Conservation (phyloP, 2,797 vertebrate species). For the Bovichtus variegatus region DNA sequence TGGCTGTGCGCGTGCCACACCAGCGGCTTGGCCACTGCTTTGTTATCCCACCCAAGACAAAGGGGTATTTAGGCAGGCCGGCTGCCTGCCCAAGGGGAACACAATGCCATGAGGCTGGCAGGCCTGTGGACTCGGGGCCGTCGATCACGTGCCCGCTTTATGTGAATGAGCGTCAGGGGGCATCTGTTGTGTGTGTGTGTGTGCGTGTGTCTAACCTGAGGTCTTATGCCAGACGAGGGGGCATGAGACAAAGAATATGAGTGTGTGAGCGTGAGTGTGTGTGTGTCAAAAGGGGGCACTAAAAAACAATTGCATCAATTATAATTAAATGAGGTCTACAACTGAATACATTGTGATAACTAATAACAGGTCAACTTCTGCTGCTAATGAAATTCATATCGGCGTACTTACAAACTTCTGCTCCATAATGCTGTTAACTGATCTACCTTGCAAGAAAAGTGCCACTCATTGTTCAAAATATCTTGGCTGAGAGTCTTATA, state of each 20-base stretch:
- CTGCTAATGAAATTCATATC: constrained; percentile 42
- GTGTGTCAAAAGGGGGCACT: constrained; percentile 21
- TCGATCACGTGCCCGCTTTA: constrained; percentile 77
- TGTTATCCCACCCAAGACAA: constrained; percentile 84
- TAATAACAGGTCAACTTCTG: constrained; percentile 68
- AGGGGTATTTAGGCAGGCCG: constrained; percentile 83
- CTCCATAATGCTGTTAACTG: constrained; percentile 15
- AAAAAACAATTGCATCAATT: constrained; percentile 71
- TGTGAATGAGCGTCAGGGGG: constrained; percentile 75
- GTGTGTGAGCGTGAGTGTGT: constrained; percentile 24
- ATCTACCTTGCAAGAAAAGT: background rate
- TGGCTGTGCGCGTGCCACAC: constrained; percentile 81
- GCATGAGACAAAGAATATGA: constrained; percentile 64
- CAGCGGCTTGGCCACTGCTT: constrained; percentile 78
- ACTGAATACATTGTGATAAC: constrained; percentile 50
- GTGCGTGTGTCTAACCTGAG: constrained; percentile 69
- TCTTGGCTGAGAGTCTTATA: background rate
- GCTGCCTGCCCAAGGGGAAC: constrained; percentile 77
- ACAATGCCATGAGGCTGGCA: constrained; percentile 84
- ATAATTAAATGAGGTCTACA: constrained; percentile 68
- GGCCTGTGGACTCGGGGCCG: constrained; percentile 64
- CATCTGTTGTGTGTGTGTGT: constrained; percentile 74
- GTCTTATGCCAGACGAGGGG: constrained; percentile 69
- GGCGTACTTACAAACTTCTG: constrained; percentile 13
- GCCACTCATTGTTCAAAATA: background rate